Evolutionary conservation across 2,797 vertebrate species (phyloP).

Genomic region (Dallia pectoralis): DNA sequence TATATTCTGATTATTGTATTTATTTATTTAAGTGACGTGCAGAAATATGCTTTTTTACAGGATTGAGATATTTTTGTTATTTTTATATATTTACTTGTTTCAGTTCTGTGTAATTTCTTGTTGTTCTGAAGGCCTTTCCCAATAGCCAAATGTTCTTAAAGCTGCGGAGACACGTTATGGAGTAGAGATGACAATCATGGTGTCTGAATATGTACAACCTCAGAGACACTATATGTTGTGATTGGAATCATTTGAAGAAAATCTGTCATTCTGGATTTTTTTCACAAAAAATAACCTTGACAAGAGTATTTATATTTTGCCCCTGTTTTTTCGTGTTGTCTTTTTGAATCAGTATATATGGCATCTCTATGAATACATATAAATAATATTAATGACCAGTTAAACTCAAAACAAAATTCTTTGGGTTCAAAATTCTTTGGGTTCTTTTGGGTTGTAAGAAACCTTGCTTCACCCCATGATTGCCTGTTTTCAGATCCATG

Average conservation of each 20-base stretch:
- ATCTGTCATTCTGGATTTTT: background rate
- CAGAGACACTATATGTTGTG: constrained; percentile 25
- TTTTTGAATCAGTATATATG: background rate
- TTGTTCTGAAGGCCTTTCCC: background rate
- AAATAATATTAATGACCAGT: background rate
- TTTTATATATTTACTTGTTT: too few species aligned
- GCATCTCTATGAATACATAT: too few species aligned
- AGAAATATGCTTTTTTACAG: background rate
- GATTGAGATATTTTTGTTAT: background rate
- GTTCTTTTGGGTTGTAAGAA: background rate
- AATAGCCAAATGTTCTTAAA: background rate
- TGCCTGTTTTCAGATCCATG: constrained; percentile 59
- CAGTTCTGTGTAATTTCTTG: background rate
- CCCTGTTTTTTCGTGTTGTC: background rate
- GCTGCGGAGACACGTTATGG: background rate
- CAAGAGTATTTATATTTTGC: background rate
- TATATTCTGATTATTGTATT: background rate
- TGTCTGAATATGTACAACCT: constrained; percentile 16
- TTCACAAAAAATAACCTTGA: background rate
- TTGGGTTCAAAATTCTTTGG: constrained; percentile 20
- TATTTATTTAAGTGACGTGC: constrained; percentile 6
- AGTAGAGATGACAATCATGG: background rate
- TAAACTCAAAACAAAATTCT: background rate
- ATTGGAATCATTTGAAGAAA: constrained; percentile 35
- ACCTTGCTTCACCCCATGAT: constrained; percentile 22